A percentile compares a stretch with the other conserved stretches of the same genome.
These are phyloP conservation scores for Slavum lentiscoides DNA, from an alignment of 2,888 invertebrate genomes.

Conservation along the genomic window DNA sequence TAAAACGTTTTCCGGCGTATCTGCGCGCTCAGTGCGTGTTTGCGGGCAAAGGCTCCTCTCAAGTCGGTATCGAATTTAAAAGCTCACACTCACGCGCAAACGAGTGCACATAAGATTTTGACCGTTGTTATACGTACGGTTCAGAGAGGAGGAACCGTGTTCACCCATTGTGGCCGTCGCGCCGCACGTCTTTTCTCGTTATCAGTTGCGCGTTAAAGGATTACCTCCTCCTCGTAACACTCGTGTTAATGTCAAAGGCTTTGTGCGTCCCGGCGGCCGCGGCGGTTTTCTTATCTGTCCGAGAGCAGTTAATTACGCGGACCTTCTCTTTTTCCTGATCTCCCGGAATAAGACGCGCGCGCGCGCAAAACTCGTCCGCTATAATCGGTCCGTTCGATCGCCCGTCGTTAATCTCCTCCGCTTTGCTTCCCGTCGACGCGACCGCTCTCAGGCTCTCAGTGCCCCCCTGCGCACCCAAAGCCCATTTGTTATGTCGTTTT, in stretches of 20 bases:
- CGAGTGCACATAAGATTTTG: not conserved
- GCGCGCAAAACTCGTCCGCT: constrained; percentile 16
- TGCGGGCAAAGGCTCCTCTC: no score
- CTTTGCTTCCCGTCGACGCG: constrained; percentile 22
- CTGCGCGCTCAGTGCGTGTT: no score
- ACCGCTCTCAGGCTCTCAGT: no score
- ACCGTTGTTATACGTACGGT: constrained; percentile 46
- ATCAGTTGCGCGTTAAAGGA: constrained; percentile 34
- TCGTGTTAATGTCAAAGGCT: constrained; percentile 52
- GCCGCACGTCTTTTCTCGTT: constrained; percentile 27
- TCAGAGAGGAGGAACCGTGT: no score
- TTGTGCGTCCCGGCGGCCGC: not conserved
- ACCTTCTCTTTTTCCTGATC: constrained; percentile 2
- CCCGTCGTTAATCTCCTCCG: constrained; percentile 40
- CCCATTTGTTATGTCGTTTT: constrained; percentile 45
- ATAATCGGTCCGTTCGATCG: constrained; percentile 40
- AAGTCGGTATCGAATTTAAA: constrained; percentile 34
- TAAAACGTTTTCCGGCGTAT: no score
- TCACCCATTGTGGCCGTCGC: not conserved
- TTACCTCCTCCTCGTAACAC: constrained; percentile 12
- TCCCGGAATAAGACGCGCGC: constrained; percentile 18
- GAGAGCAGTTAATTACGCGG: constrained; percentile 46
- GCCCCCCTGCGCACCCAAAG: not conserved
- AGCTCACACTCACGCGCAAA: not conserved
- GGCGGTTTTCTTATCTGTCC: constrained; percentile 39